Evolutionary conservation across 2,113 vertebrate species (phyloP).

Genomic region (Lagenorhynchus albirostris): DNA sequence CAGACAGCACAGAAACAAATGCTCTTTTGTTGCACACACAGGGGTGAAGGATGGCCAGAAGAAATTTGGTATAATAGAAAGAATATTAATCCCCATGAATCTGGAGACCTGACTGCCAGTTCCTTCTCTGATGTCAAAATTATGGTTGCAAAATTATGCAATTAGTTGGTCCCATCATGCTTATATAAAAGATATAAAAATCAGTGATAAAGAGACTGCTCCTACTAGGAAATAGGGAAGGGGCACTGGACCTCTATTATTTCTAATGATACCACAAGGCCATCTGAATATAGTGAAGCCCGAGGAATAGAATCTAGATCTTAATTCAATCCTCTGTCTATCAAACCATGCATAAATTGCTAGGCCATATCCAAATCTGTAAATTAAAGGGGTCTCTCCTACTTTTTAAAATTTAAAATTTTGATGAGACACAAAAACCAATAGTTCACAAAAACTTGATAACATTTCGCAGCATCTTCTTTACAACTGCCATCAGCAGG

Average conservation of each 20-base stretch:
- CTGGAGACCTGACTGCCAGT: neutral
- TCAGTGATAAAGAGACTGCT: neutral
- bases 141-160: neutral
- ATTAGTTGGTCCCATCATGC: neutral
- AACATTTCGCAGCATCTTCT: neutral
- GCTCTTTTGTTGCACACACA: neutral
- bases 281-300: neutral
- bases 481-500: neutral
- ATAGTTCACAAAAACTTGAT: neutral
- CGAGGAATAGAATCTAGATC: neutral
- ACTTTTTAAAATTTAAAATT: neutral
- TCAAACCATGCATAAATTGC: neutral
- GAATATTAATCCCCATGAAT: neutral
- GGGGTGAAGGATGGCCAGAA: neutral
- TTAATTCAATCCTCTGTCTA: neutral
- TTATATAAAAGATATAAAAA: neutral
- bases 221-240: neutral
- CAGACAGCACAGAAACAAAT: neutral
- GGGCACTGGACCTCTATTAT: neutral
- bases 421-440: neutral
- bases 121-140: neutral
- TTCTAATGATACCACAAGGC: neutral
- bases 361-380: neutral
- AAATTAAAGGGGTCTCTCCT: neutral
- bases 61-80: neutral